A percentile compares a stretch with the other conserved stretches of the same genome.
These are phyloP conservation scores for Myioborus melanocephalus DNA, from an alignment of 2,797 vertebrate species.

Conservation along the genomic window DNA sequence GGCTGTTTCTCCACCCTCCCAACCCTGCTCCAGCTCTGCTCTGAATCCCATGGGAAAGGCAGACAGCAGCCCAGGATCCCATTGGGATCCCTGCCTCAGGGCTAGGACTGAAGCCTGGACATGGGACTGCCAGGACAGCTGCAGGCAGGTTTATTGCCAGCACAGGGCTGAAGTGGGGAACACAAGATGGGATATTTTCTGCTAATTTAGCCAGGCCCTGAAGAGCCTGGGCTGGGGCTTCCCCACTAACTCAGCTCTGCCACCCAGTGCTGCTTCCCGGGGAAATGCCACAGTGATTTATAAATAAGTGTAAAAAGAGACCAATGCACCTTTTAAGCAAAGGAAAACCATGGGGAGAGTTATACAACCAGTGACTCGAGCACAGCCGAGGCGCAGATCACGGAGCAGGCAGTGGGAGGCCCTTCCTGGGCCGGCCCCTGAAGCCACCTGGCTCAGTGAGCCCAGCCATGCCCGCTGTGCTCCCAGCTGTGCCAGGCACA, in stretches of 20 bases:
- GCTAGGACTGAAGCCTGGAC: neutral
- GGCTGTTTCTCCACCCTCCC: neutral
- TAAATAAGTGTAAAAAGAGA: conserved; percentile 81
- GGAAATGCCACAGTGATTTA: conserved; percentile 73
- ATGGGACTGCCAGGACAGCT: neutral
- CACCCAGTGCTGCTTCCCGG: conserved; percentile 62
- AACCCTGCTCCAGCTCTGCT: neutral
- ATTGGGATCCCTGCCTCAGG: neutral
- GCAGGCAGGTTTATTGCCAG: neutral
- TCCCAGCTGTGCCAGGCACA: conserved; percentile 3
- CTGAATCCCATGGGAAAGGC: neutral
- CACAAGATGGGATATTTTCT: neutral
- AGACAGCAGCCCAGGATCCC: neutral
- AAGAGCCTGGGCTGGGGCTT: neutral
- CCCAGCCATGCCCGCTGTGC: neutral
- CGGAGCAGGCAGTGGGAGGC: conserved; percentile 9
- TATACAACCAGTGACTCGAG: conserved; percentile 67
- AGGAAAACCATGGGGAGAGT: conserved; percentile 74
- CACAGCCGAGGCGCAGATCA: neutral
- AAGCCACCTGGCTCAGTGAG: neutral
- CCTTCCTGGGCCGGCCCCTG: neutral
- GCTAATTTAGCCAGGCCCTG: neutral
- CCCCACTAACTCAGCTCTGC: conserved; percentile 25
- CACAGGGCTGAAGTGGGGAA: neutral
- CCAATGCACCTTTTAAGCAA: conserved; percentile 79